These are phyloP conservation scores for Melanotaenia boesemani DNA, from an alignment of 2,797 vertebrate genomes.

Conservation along the genomic window DNA sequence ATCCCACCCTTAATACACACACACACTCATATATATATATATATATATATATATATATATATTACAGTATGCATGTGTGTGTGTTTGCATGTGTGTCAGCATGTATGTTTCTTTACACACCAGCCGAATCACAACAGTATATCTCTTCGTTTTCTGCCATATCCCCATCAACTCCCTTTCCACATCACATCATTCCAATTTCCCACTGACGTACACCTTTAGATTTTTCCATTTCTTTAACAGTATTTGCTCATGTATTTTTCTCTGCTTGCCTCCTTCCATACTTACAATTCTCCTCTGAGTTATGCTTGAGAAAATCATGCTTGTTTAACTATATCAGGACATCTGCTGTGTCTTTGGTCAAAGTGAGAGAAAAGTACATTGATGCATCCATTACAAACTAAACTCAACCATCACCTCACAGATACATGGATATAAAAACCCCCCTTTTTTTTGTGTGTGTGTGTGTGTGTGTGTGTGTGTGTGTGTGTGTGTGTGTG, in stretches of 20 bases:
- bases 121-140: slow-evolving; percentile 43
- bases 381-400: slow-evolving; percentile 23
- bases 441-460: too few species aligned
- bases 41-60: too few species aligned
- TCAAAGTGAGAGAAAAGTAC: slow-evolving; percentile 20
- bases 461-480: too few species aligned
- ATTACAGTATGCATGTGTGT: too few species aligned
- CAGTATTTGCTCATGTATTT: slow-evolving; percentile 28
- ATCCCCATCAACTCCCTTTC: slow-evolving; percentile 45
- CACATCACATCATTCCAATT: slow-evolving; percentile 53
- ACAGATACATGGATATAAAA: background rate
- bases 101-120: slow-evolving; percentile 23
- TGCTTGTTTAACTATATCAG: slow-evolving; percentile 32
- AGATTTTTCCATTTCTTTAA: slow-evolving; percentile 22
- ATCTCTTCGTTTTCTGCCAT: slow-evolving; percentile 37
- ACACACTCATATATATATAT: too few species aligned
- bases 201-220: slow-evolving; percentile 21
- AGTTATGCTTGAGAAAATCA: slow-evolving; percentile 13
- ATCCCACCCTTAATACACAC: too few species aligned
- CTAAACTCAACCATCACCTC: slow-evolving; percentile 3
- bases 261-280: slow-evolving; percentile 13
- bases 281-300: background rate
- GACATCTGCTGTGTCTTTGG: background rate
- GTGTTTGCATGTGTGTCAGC: background rate
- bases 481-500: too few species aligned